Conservation (phyloP, 2,113 vertebrate genomes). For the Pseudorhombus dupliciocellatus region DNA sequence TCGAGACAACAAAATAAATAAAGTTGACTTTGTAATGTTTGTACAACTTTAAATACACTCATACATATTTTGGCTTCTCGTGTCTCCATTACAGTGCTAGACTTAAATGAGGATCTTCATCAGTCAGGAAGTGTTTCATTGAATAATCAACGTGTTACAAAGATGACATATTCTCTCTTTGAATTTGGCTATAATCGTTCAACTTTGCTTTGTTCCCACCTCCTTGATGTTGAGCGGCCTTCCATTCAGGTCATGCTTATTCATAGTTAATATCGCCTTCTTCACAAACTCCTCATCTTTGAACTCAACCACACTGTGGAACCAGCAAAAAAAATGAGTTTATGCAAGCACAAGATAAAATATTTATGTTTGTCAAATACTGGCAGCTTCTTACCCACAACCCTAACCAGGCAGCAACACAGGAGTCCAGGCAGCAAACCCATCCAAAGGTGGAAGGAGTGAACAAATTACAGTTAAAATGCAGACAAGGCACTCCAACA, state of each 20-base stretch:
- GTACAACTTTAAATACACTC: too few relatives aligned
- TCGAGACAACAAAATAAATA: background rate
- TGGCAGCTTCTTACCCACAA: slow-evolving; percentile 89
- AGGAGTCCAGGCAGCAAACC: slow-evolving; percentile 59
- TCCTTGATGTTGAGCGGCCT: slow-evolving; percentile 97
- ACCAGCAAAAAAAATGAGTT: slow-evolving; percentile 12
- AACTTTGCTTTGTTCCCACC: slow-evolving; percentile 75
- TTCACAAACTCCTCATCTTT: slow-evolving; percentile 99
- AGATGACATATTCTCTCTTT: background rate
- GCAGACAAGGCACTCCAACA: slow-evolving; percentile 9
- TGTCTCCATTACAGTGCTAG: too few relatives aligned
- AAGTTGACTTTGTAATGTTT: too few relatives aligned
- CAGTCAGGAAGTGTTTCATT: too few relatives aligned
- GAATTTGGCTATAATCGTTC: background rate
- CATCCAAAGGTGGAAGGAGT: slow-evolving; percentile 66
- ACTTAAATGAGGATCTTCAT: too few relatives aligned
- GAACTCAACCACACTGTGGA: slow-evolving; percentile 95
- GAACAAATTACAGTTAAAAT: slow-evolving; percentile 77
- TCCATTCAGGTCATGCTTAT: slow-evolving; percentile 95
- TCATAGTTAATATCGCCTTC: slow-evolving; percentile 96
- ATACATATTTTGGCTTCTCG: too few relatives aligned
- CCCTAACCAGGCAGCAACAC: slow-evolving; percentile 82
- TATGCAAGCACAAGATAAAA: background rate
- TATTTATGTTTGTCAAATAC: background rate
- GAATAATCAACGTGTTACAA: too few relatives aligned